Conservation (phyloP, 1,140 invertebrate species). For the Maconellicoccus hirsutus region DNA sequence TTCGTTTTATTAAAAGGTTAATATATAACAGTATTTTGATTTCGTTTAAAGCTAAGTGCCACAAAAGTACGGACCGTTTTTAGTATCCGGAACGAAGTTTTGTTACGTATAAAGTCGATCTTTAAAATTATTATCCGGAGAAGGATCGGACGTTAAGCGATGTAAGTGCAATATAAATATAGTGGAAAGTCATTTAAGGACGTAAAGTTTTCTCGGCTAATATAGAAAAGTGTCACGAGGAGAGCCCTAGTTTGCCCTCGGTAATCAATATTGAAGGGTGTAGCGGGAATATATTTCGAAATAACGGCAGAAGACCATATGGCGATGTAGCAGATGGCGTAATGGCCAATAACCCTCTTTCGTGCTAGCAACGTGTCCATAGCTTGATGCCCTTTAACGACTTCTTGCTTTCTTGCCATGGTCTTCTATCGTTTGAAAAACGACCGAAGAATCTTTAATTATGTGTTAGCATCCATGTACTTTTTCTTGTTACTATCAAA, state of each 20-base stretch:
- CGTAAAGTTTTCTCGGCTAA: conserved; percentile 9
- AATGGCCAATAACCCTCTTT: conserved; percentile 21
- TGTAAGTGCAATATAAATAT: conserved; percentile 22
- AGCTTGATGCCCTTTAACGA: conserved; percentile 18
- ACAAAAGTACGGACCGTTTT: not conserved
- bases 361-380: conserved; percentile 15
- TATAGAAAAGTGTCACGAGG: conserved; percentile 18
- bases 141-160: conserved; percentile 1
- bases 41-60: not conserved
- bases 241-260: not conserved
- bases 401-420: not conserved
- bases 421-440: not conserved
- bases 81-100: conserved; percentile 7
- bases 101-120: not conserved
- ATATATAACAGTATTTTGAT: conserved; percentile 1
- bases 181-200: conserved; percentile 16
- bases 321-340: conserved; percentile 20
- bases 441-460: not conserved
- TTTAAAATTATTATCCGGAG: not conserved
- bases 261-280: conserved; percentile 14
- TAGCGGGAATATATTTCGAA: conserved; percentile 17
- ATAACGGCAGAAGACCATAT: conserved; percentile 11
- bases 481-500: no score
- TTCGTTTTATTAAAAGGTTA: not conserved
- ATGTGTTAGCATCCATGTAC: not conserved